A percentile compares a stretch with the other conserved stretches of the same genome.
Conservation (phyloP, 2,113 vertebrate genomes). For the Amphilophus citrinellus region DNA sequence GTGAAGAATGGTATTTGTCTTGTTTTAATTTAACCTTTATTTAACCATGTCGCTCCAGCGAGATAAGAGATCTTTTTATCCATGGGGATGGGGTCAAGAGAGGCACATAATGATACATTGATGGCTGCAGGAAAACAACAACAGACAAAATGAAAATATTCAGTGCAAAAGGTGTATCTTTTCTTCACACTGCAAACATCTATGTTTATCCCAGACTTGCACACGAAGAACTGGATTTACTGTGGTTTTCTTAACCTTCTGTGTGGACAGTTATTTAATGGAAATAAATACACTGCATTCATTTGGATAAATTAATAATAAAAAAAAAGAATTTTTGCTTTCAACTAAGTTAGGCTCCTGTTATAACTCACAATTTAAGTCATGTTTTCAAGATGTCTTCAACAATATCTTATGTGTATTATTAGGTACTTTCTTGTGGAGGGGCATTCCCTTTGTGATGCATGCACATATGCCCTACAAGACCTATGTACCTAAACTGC, state of each 20-base stretch:
- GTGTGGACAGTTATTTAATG: background rate
- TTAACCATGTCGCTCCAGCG: constrained; percentile 28
- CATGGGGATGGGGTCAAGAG: constrained; percentile 25
- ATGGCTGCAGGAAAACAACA: constrained; percentile 13
- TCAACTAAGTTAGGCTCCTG: too few relatives aligned
- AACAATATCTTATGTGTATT: background rate
- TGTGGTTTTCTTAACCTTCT: too few relatives aligned
- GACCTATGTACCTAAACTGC: constrained; percentile 11
- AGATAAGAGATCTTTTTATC: constrained; percentile 29
- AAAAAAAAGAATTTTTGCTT: too few relatives aligned
- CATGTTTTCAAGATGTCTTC: background rate
- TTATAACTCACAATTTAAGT: background rate
- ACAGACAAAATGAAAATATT: constrained; percentile 21
- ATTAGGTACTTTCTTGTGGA: constrained; percentile 33
- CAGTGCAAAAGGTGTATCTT: background rate
- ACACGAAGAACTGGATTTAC: background rate
- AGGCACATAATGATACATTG: constrained; percentile 14
- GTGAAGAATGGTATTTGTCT: constrained; percentile 31
- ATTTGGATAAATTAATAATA: background rate
- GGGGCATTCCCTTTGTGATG: constrained; percentile 52
- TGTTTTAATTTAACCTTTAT: constrained; percentile 68
- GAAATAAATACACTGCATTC: accelerated
- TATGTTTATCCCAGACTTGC: background rate
- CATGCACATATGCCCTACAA: constrained; percentile 72
- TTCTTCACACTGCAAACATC: background rate